Evolutionary conservation across 2,888 invertebrate genomes (phyloP).

Genomic region (Conistra vaccinii): DNA sequence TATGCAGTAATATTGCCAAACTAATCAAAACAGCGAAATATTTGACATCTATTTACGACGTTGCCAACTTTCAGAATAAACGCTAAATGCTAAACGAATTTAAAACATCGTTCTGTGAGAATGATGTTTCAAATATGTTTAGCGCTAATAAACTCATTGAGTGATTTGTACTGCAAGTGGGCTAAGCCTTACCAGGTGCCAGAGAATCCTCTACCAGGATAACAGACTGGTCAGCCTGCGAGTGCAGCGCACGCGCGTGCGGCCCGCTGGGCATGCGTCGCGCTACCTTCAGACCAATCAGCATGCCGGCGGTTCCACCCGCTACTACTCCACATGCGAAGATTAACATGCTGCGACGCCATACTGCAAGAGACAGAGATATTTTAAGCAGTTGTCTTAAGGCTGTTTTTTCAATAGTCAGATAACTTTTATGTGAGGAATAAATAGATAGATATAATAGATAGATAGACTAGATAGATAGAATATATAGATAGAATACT

Average conservation of each 20-base stretch:
- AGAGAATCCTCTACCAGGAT: conserved; percentile 86
- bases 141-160: neutral
- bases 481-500: too few species aligned
- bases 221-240: conserved; percentile 84
- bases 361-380: conserved; percentile 74
- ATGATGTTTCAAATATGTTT: too few species aligned
- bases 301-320: conserved; percentile 81
- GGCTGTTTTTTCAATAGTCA: neutral
- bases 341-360: conserved; percentile 86
- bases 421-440: too few species aligned
- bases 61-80: too few species aligned
- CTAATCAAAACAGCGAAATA: too few species aligned
- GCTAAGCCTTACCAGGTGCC: conserved; percentile 75
- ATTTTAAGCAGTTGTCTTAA: neutral
- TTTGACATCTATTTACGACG: too few species aligned
- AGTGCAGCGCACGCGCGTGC: conserved; percentile 83
- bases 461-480: too few species aligned
- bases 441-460: too few species aligned
- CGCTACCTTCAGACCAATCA: conserved; percentile 78
- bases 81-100: too few species aligned
- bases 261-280: conserved; percentile 76
- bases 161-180: neutral
- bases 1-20: too few species aligned
- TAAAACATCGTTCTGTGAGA: neutral
- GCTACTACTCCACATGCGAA: conserved; percentile 81